Evolutionary conservation across 2,113 vertebrate species (phyloP).

Genomic region (Dissostichus mawsoni): DNA sequence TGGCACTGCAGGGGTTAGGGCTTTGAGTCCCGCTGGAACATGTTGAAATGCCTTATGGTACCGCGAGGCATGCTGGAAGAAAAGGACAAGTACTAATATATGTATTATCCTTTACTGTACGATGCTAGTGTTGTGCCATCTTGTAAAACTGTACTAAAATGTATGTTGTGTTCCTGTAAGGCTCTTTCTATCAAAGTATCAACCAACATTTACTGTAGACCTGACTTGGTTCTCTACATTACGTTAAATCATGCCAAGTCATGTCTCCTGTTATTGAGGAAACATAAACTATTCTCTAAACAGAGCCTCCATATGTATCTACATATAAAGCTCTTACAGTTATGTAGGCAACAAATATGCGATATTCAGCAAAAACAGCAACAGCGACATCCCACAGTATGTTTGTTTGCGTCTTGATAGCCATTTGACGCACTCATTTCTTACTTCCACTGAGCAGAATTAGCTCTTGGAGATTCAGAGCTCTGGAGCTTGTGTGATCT

Average conservation of each 20-base stretch:
- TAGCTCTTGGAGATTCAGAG: not conserved
- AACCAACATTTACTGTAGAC: not conserved
- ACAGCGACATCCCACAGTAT: not conserved
- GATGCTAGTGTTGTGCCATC: not conserved
- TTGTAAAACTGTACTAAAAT: not conserved
- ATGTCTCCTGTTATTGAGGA: not conserved
- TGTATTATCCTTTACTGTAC: conserved; percentile 9
- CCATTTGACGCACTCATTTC: not conserved
- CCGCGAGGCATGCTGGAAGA: conserved; percentile 7
- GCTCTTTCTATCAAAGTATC: not conserved
- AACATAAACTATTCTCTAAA: not conserved
- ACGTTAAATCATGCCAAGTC: not conserved
- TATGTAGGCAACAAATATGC: too few relatives aligned
- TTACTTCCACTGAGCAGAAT: not conserved
- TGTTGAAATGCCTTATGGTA: conserved; percentile 20
- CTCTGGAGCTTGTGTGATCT: too few relatives aligned
- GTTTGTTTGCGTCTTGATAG: not conserved
- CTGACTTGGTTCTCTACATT: not conserved
- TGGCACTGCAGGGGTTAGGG: conserved; percentile 21
- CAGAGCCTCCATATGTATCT: not conserved
- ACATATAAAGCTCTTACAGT: not conserved
- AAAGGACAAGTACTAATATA: conserved; percentile 2
- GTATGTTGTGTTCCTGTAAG: not conserved
- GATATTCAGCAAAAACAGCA: not conserved
- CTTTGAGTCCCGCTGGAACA: conserved; percentile 34